Evolutionary conservation across 2,797 vertebrate genomes (phyloP), one percentile per base, ranked within the genome.

Genomic region (Anableps anableps): DNA sequence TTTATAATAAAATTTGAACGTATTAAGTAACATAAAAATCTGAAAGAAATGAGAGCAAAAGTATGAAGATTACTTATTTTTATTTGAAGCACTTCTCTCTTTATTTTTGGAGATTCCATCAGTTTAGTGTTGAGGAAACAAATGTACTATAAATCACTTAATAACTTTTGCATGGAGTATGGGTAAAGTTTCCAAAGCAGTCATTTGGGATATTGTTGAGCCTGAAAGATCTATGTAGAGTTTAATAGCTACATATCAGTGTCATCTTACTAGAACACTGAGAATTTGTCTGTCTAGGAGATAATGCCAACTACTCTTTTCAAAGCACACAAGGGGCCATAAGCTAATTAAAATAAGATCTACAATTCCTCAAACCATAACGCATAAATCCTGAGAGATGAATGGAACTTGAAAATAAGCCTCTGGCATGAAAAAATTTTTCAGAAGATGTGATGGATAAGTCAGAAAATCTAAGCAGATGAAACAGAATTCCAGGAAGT

Each of bases 81-180:
- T 13, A 31, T 14, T 60, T 60, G 10, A 58, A n/a, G 29, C 2
- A 29, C 9, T 14, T 29, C 11, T 11, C 0, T 58, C 11, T 10
- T 13, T 53, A 19, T 38, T 83, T 55, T 43, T 75, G 17, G 48
- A 50, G 78, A 17, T 45, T 87, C 80, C 81, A 71, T 71, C 72
- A 89, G 62, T 86, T 82, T 68, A 36, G 62, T 38, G 51, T 66
- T 6, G n/a, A n/a, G 11, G 55, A 76, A 80, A 51, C 41, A 19
- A 80, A 60, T 71, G 79, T 51, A 78, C 77, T 89, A 85, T 84
- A 87, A 88, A 86, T 85, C 82, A 51, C 86, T 91, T 77, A 88
- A 89, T 91, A 45, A 85, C 64, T 90, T 91, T 91, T 91, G 75
- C 90, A 91, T 90, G 84, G 88, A 84, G 79, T 51, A 87, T 83